Evolutionary conservation across 1,140 invertebrate species (phyloP).

Genomic region (Theocolax elegans): DNA sequence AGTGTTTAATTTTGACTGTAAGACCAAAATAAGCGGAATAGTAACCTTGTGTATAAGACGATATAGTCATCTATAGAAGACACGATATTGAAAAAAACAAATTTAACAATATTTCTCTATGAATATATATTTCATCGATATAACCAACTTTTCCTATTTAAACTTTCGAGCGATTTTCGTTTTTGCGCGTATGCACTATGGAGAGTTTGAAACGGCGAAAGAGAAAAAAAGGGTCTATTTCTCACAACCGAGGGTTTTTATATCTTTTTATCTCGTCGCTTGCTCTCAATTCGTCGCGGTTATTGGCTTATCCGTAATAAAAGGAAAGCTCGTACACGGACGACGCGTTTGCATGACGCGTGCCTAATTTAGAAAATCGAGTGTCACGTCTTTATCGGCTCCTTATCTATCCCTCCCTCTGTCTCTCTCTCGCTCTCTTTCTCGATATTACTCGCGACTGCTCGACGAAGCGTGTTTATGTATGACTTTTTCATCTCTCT

Average conservation of each 20-base stretch:
- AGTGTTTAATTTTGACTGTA: too few species aligned
- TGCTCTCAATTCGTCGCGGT: constrained; percentile 24
- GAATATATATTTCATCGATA: too few species aligned
- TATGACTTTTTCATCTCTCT: background rate
- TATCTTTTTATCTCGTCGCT: background rate
- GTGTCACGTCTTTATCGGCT: constrained; percentile 44
- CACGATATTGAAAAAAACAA: too few species aligned
- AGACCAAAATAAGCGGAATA: too few species aligned
- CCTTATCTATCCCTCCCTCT: too few species aligned
- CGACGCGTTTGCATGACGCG: constrained; percentile 49
- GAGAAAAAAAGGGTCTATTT: background rate
- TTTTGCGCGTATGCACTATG: background rate
- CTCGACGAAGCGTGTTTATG: constrained; percentile 6
- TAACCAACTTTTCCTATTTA: too few species aligned
- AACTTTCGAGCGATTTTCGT: background rate
- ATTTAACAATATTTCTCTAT: too few species aligned
- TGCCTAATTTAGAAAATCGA: constrained; percentile 55
- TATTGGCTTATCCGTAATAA: constrained; percentile 44
- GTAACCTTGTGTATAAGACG: too few species aligned
- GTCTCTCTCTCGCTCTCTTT: too few species aligned
- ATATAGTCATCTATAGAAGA: too few species aligned
- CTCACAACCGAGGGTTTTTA: background rate
- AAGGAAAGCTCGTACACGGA: constrained; percentile 34
- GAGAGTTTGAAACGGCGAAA: background rate
- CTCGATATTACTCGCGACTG: background rate